Conservation (phyloP, 2,888 invertebrate genomes). For the Drosophila neutralis region DNA sequence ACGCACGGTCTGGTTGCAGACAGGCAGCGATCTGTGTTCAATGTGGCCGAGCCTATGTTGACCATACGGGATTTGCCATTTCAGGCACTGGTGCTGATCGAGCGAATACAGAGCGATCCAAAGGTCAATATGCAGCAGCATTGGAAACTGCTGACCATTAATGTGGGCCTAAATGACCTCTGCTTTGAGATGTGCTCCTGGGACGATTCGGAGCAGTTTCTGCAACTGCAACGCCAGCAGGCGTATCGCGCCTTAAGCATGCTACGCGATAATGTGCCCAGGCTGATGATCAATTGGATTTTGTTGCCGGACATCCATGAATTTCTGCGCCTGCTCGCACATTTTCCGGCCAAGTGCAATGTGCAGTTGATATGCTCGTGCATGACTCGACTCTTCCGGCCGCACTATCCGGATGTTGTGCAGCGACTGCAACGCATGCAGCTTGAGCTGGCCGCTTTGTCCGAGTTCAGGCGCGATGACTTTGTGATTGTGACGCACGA, state of each 20-base stretch:
- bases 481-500: slow-evolving; percentile 26
- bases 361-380: slow-evolving; percentile 13
- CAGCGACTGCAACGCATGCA: slow-evolving; percentile 19
- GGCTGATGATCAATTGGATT: slow-evolving; percentile 86
- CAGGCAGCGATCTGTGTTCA: slow-evolving; percentile 85
- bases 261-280: slow-evolving; percentile 86
- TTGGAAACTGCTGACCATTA: slow-evolving; percentile 87
- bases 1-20: slow-evolving; percentile 78
- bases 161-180: slow-evolving; percentile 88
- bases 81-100: slow-evolving; percentile 86
- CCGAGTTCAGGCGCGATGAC: slow-evolving; percentile 16
- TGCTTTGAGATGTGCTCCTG: slow-evolving; percentile 86
- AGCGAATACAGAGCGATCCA: slow-evolving; percentile 85
- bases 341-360: slow-evolving; percentile 80
- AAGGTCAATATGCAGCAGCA: slow-evolving; percentile 86
- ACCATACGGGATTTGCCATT: slow-evolving; percentile 86
- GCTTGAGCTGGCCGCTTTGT: slow-evolving; percentile 4
- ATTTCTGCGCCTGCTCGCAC: slow-evolving; percentile 84
- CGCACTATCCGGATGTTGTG: slow-evolving; percentile 6
- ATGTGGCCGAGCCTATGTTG: slow-evolving; percentile 87
- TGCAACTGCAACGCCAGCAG: slow-evolving; percentile 81
- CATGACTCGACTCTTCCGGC: not conserved
- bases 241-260: slow-evolving; percentile 72
- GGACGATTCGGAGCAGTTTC: slow-evolving; percentile 82
- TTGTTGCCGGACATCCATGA: slow-evolving; percentile 80